A percentile compares a stretch with the other conserved stretches of the same genome.
phyloP scores from a whole-genome alignment of 2,797 vertebrate genomes.

The Artibeus jamaicensis region DNA sequence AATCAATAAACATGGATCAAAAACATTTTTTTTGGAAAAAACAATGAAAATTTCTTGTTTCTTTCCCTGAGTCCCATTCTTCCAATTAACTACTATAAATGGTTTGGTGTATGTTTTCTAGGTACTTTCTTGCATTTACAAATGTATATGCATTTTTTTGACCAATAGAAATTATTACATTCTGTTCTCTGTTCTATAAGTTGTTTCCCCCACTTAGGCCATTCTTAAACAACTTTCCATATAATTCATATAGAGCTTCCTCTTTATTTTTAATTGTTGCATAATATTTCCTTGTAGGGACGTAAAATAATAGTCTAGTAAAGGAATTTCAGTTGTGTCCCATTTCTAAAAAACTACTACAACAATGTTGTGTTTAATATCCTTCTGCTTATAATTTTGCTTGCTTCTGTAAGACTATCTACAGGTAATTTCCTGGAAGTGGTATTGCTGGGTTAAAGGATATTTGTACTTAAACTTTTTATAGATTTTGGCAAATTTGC shows the following conservation, averaged over 20 bases:
- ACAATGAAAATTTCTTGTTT: neutral
- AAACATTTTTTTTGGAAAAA: neutral
- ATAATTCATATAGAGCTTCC: neutral
- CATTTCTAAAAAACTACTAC: neutral
- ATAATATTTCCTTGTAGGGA: neutral
- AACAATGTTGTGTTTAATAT: neutral
- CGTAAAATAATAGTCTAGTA: neutral
- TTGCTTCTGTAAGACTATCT: constrained; percentile 32
- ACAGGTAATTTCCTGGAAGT: neutral
- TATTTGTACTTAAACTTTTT: neutral
- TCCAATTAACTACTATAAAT: neutral
- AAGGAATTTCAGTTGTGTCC: neutral
- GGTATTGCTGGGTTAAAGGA: neutral
- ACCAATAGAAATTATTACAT: too few species aligned
- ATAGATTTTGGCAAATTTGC: neutral
- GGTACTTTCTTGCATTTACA: neutral
- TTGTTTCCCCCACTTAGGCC: neutral
- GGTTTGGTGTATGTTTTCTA: constrained; percentile 2
- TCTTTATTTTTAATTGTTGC: neutral
- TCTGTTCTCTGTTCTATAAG: neutral
- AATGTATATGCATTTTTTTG: neutral
- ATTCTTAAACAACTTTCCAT: constrained; percentile 10
- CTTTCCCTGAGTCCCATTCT: neutral
- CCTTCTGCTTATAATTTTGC: neutral
- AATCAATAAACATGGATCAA: neutral